Conservation (phyloP, 2,797 vertebrate species). For the Poecilia gillii region DNA sequence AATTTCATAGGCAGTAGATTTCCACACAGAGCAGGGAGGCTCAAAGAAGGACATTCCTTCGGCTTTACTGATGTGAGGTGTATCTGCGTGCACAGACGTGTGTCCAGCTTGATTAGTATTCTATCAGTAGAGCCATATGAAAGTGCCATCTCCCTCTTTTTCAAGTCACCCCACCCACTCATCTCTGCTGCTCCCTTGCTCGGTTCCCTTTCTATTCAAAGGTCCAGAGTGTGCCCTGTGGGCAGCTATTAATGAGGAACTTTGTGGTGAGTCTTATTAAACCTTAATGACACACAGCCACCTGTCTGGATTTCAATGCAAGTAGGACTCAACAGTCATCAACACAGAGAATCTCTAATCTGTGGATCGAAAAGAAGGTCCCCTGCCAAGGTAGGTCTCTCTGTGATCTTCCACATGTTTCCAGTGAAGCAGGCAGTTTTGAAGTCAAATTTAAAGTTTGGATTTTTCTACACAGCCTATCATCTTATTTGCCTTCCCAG, state of each 20-base stretch:
- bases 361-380: conserved; percentile 29
- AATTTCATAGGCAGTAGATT: conserved; percentile 48
- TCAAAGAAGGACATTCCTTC: conserved; percentile 12
- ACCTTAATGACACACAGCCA: conserved; percentile 74
- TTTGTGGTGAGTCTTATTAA: conserved; percentile 75
- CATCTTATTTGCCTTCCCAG: conserved; percentile 21
- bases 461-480: conserved; percentile 1
- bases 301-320: conserved; percentile 68
- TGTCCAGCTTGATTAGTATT: conserved; percentile 65
- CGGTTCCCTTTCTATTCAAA: conserved; percentile 52
- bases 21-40: conserved; percentile 11
- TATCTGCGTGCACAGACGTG: conserved; percentile 19
- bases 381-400: conserved; percentile 34
- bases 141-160: conserved; percentile 54
- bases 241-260: conserved; percentile 77
- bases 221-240: conserved; percentile 66
- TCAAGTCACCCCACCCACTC: conserved; percentile 50
- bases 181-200: conserved; percentile 39
- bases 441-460: conserved; percentile 35
- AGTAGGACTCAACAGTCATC: conserved; percentile 62
- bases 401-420: conserved; percentile 53
- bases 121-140: conserved; percentile 52
- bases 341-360: conserved; percentile 67
- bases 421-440: conserved; percentile 19
- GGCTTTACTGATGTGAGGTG: conserved; percentile 19